These are phyloP conservation scores for Ophioderma brevispina DNA, from an alignment of 35 echinoderm and acorn worm genomes.

Conservation along the genomic window DNA sequence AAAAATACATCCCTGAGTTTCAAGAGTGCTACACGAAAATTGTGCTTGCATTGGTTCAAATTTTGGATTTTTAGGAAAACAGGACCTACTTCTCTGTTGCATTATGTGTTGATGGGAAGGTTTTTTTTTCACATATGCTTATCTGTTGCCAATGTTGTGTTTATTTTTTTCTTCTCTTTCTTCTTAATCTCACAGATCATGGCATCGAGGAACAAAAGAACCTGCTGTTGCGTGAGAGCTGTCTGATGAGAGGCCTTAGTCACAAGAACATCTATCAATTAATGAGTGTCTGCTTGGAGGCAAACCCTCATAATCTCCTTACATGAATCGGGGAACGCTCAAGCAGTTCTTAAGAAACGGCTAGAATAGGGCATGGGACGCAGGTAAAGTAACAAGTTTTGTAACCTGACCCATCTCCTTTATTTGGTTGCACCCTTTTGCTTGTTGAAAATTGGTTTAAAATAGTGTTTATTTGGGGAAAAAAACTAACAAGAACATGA, in stretches of 20 bases:
- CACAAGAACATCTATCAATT: slow-evolving; percentile 88
- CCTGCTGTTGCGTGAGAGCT: slow-evolving; percentile 88
- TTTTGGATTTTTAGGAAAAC: too few species aligned
- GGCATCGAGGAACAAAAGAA: slow-evolving; percentile 90
- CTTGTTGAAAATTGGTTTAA: too few species aligned
- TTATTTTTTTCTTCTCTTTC: background rate
- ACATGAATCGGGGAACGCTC: slow-evolving; percentile 84
- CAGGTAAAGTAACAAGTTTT: slow-evolving; percentile 95
- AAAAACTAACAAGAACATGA: too few species aligned
- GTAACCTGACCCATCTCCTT: too few species aligned
- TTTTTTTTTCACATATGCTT: background rate
- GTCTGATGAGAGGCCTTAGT: slow-evolving; percentile 76
- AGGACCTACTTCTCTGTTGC: too few species aligned
- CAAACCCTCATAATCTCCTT: slow-evolving; percentile 72
- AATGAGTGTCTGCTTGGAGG: slow-evolving; percentile 73
- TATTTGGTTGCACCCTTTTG: too few species aligned
- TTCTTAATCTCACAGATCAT: slow-evolving; percentile 59
- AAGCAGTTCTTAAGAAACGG: slow-evolving; percentile 92
- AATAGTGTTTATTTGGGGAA: too few species aligned
- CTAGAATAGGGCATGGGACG: slow-evolving; percentile 81
- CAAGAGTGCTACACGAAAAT: too few species aligned
- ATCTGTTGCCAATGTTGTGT: background rate
- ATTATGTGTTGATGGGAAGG: too few species aligned
- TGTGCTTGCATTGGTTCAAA: too few species aligned
- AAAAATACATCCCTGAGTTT: too few species aligned